Evolutionary conservation across 2,888 invertebrate genomes (phyloP), one percentile per base, ranked within the genome.

Genomic region (Tinea semifulvella): DNA sequence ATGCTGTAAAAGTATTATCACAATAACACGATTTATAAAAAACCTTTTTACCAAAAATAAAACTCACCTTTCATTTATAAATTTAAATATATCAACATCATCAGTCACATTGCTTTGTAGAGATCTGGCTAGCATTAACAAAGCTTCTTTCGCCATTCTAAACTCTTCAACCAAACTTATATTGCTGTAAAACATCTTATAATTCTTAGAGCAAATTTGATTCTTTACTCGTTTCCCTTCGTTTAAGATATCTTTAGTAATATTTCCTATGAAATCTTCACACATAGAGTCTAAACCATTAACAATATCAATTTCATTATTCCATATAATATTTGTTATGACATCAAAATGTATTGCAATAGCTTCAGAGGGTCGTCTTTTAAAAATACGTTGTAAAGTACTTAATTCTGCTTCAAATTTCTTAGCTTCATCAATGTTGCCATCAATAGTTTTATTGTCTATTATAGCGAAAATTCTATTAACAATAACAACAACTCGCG

Each of bases 341-440:
- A 70, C 35, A 56, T 80, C 79, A 47, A 71, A 80, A 57, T 70
- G 66, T 46, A 76, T 52, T 1, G 63, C 63, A 14, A 74, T 50
- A 2, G 60, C 56, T 31, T 79, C 77, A 1, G 59, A 48, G 2
- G 76, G 58, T 52, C 65, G 61, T 43, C 71, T 61, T 53, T 61
- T 73, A 40, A 68, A 77, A 17, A 68, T 52, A 51, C 60, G 71
- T 48, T 63, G 61, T 13, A 79, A 50, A 1, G 53, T 39, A 2
- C 44, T 43, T 10, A 72, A 48, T 45, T 76, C 71, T 19, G 52
- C 48, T 45, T 57, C 52, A 1, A 67, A 16, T 47, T 54, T 54
- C 28, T 61, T 61, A 0, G 48, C 43, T 43, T 65, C 59, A 25
- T 61, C 58, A 20, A 63, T 56, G 18, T 58, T 48, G 22, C 48